Conservation (phyloP, 2,113 vertebrate genomes). For the Typhlomys cinereus region DNA sequence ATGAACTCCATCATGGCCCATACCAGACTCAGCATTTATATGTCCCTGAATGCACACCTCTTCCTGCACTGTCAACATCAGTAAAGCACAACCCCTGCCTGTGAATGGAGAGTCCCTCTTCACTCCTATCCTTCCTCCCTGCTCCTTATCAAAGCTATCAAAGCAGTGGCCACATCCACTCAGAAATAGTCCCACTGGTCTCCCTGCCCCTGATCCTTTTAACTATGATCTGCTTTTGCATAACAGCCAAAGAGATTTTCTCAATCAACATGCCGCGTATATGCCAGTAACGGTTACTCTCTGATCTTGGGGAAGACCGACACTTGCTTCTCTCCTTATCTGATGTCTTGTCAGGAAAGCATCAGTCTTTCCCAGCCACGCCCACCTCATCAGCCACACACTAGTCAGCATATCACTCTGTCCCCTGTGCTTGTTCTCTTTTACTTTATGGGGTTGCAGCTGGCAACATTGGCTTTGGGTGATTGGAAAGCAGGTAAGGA, state of each 20-base stretch:
- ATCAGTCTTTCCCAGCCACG: not conserved
- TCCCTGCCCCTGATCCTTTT: not conserved
- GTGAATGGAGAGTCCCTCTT: not conserved
- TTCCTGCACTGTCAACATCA: not conserved
- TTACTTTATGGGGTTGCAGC: slow-evolving; percentile 31
- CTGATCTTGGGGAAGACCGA: not conserved
- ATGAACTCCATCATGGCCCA: not conserved
- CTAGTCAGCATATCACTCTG: not conserved
- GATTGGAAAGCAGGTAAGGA: slow-evolving; percentile 20
- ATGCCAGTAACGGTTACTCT: not conserved
- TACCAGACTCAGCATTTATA: not conserved
- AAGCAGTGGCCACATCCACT: not conserved
- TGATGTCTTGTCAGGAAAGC: not conserved
- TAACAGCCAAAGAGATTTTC: not conserved
- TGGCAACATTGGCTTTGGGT: slow-evolving; percentile 52
- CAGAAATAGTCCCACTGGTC: not conserved
- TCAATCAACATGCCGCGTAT: not conserved
- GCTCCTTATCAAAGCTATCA: not conserved
- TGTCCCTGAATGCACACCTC: not conserved
- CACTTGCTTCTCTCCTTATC: not conserved
- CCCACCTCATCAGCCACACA: not conserved
- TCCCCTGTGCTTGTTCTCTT: not conserved
- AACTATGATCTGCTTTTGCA: not conserved
- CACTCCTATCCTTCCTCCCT: not conserved
- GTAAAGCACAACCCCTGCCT: not conserved